Evolutionary conservation across 1,140 invertebrate genomes (phyloP).

Genomic region (Pogonognathellus flavescens): DNA sequence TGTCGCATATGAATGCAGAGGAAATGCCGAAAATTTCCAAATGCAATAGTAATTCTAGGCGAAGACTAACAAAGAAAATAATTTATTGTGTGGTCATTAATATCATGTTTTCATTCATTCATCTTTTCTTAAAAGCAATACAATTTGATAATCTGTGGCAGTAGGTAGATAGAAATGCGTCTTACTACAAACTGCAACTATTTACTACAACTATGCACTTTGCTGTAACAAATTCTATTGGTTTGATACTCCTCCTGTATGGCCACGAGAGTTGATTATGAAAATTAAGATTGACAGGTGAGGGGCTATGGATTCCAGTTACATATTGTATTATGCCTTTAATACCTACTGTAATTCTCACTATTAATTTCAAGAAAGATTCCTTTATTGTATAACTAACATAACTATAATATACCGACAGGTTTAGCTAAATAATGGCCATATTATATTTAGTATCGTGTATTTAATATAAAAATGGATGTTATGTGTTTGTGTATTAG

Average conservation of each 20-base stretch:
- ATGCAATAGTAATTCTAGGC: background rate
- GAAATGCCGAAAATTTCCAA: background rate
- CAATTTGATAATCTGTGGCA: background rate
- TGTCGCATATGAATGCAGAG: slow-evolving; percentile 11
- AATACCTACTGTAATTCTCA: too few relatives aligned
- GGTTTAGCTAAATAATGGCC: too few relatives aligned
- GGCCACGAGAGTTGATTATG: background rate
- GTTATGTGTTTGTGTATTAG: background rate
- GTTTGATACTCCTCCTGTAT: background rate
- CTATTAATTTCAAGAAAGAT: too few relatives aligned
- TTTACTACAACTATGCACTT: too few relatives aligned
- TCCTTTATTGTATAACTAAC: too few relatives aligned
- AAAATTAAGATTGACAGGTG: background rate
- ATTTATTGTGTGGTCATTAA: slow-evolving; percentile 43
- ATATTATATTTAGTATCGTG: too few relatives aligned
- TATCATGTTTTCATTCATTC: slow-evolving; percentile 30
- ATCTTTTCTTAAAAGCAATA: background rate
- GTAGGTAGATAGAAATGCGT: background rate
- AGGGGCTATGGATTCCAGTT: background rate
- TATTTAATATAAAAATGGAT: background rate
- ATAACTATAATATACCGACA: too few relatives aligned
- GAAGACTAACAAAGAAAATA: background rate
- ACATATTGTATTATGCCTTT: too few relatives aligned
- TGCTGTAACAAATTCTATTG: background rate
- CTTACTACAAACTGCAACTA: too few relatives aligned